Conservation (phyloP, 2,888 invertebrate genomes). For the Ypsolopha scabrella region DNA sequence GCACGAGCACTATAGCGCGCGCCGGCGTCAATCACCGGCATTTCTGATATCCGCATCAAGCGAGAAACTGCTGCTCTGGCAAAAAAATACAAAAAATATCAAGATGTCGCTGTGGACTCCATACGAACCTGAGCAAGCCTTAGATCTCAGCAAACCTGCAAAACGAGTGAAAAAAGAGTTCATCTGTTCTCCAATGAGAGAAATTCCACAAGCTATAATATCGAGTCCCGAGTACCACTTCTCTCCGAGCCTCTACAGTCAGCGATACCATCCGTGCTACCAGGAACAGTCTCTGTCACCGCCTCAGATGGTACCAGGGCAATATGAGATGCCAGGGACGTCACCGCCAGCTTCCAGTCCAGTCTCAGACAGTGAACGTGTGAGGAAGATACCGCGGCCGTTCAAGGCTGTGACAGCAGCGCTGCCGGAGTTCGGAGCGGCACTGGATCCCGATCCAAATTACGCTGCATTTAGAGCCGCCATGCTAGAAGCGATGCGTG, state of each 20-base stretch:
- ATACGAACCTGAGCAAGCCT: constrained; percentile 35
- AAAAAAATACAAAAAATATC: background rate
- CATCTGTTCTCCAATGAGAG: background rate
- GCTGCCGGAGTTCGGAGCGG: background rate
- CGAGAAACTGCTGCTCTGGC: background rate
- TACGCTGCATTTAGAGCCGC: constrained; percentile 58
- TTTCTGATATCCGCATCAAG: background rate
- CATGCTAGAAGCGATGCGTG: constrained; percentile 59
- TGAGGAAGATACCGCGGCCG: background rate
- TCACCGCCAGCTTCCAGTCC: background rate
- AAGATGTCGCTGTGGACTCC: constrained; percentile 53
- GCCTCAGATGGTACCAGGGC: background rate
- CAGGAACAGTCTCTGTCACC: background rate
- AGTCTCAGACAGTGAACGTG: background rate
- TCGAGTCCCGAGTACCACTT: background rate
- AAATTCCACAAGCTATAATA: background rate
- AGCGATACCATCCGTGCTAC: background rate
- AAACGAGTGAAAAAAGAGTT: constrained; percentile 7
- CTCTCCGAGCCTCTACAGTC: constrained; percentile 3
- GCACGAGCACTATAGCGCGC: background rate
- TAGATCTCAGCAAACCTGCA: constrained; percentile 35
- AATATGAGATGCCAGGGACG: background rate
- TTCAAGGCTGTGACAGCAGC: constrained; percentile 1
- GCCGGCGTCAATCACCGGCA: background rate
- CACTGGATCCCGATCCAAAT: constrained; percentile 13